Percentiles rank a stretch among this genome's conserved stretches.
Evolutionary conservation across 2,797 vertebrate genomes (phyloP).

Genomic region (Hapalemur alaotrensis): DNA sequence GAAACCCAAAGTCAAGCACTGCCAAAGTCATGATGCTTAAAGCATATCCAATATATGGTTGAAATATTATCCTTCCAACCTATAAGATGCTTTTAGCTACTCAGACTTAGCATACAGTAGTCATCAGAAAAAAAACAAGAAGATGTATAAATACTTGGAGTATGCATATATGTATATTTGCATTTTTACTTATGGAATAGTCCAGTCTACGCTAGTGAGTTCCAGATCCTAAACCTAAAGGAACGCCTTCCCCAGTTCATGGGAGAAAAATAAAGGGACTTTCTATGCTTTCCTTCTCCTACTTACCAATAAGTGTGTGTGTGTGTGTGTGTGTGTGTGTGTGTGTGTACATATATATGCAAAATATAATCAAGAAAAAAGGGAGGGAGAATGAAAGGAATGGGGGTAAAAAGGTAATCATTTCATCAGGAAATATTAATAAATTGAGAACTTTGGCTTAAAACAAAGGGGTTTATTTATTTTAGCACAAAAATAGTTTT

Average conservation of each 20-base stretch:
- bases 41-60: neutral
- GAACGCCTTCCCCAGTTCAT: neutral
- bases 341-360: neutral
- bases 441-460: neutral
- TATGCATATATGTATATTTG: neutral
- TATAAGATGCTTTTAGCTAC: neutral
- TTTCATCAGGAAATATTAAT: neutral
- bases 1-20: neutral
- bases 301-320: neutral
- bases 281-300: neutral
- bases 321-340: too few species aligned
- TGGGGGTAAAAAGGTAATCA: neutral
- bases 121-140: neutral
- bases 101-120: neutral
- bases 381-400: neutral
- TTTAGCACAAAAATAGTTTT: neutral
- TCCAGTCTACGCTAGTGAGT: neutral
- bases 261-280: neutral
- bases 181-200: neutral
- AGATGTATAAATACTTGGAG: neutral
- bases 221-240: neutral
- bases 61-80: neutral
- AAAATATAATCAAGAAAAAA: neutral
- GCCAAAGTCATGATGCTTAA: neutral
- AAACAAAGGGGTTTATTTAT: slow-evolving; percentile 7